phyloP scores from a whole-genome alignment of 2,888 invertebrate species.

The Pristionchus maxplancki region DNA sequence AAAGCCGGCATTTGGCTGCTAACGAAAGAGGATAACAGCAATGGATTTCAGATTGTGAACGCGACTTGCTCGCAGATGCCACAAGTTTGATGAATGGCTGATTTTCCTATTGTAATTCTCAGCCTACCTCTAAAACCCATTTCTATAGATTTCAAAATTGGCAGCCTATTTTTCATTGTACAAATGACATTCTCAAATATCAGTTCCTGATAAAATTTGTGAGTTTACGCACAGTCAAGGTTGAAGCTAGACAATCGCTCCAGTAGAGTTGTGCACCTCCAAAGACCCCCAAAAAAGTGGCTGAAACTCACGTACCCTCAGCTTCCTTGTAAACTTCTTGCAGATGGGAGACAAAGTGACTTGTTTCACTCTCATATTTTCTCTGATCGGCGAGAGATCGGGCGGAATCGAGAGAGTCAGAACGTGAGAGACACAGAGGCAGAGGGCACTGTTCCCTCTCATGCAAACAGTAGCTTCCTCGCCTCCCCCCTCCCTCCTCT shows the following conservation, averaged over 20 bases:
- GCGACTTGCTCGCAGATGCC: neutral
- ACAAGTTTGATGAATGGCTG: neutral
- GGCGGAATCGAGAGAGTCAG: neutral
- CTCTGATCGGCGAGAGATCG: neutral
- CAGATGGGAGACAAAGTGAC: neutral
- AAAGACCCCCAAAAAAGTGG: neutral
- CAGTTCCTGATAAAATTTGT: neutral
- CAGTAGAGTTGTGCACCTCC: neutral
- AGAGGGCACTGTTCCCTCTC: neutral
- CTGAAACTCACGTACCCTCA: neutral
- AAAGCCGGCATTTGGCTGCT: neutral
- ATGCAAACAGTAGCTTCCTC: neutral
- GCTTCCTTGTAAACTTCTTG: conserved; percentile 34
- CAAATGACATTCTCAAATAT: neutral
- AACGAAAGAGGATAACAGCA: neutral
- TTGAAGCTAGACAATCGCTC: neutral
- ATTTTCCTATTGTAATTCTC: no score
- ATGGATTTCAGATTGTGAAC: neutral
- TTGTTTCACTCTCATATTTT: neutral
- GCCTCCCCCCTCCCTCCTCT: neutral
- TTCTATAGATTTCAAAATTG: neutral
- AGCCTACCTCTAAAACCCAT: no score
- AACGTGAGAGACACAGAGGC: neutral
- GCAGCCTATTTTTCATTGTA: neutral
- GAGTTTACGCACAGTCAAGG: neutral